Percentiles rank a stretch among this genome's conserved stretches.
Conservation (phyloP, 1,140 invertebrate species). For the Penaeus indicus region DNA sequence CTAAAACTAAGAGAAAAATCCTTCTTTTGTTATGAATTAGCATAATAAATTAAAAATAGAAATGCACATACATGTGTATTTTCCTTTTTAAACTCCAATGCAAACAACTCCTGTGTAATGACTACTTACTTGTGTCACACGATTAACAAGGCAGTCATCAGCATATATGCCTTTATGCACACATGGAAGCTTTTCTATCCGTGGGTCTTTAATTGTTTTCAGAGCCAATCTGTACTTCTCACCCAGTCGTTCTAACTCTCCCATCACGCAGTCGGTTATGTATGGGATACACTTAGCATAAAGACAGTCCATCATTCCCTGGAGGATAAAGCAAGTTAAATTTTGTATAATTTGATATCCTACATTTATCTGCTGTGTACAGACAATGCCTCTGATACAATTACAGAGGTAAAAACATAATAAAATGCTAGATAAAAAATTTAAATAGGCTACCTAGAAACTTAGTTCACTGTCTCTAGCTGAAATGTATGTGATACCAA, state of each 20-base stretch:
- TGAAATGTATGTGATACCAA: too few relatives aligned
- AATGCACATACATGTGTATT: too few relatives aligned
- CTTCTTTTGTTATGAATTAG: not conserved
- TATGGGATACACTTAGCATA: conserved; percentile 99
- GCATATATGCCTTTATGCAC: conserved; percentile 99
- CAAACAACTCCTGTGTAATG: not conserved
- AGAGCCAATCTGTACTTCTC: conserved; percentile 95
- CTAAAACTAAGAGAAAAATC: conserved; percentile 8
- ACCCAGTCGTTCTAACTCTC: conserved; percentile 98
- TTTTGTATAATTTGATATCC: not conserved
- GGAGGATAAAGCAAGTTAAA: conserved; percentile 66
- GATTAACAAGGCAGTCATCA: conserved; percentile 97
- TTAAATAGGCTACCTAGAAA: too few relatives aligned
- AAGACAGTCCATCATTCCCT: conserved; percentile 99
- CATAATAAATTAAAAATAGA: too few relatives aligned
- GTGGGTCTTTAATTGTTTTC: conserved; percentile 94
- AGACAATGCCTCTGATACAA: not conserved
- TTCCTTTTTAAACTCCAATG: not conserved
- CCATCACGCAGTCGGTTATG: conserved; percentile 98
- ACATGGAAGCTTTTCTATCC: conserved; percentile 94
- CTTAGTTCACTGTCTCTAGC: too few relatives aligned
- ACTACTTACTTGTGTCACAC: conserved; percentile 84
- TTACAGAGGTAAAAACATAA: not conserved
- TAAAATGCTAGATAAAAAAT: too few relatives aligned
- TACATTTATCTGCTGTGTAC: not conserved